These are phyloP conservation scores for Chloroceryle amazona DNA, from an alignment of 2,797 vertebrate species.

Conservation along the genomic window DNA sequence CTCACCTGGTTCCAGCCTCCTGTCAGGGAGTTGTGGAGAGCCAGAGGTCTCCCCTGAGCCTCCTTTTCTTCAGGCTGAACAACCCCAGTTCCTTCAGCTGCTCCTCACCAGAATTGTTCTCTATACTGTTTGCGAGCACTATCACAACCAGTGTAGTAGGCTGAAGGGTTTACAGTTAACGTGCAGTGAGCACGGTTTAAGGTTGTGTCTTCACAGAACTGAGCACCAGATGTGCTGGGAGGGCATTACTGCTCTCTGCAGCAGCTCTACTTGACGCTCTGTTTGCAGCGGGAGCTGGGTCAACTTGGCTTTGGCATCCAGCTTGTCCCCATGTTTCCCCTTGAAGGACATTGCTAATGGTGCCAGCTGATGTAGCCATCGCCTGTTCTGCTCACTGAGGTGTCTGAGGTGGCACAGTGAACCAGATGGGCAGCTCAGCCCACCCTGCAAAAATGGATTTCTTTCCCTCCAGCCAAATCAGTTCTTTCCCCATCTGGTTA, in stretches of 20 bases:
- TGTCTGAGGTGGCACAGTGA: neutral
- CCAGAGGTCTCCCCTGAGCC: too few species aligned
- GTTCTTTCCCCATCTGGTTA: constrained; percentile 58
- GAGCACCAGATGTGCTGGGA: neutral
- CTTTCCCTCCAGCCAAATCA: constrained; percentile 26
- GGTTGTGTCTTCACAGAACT: neutral
- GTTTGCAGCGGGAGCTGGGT: neutral
- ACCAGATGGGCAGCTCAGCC: constrained; percentile 39
- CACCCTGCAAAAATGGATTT: constrained; percentile 23
- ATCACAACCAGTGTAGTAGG: too few species aligned
- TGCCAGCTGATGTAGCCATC: neutral
- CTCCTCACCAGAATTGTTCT: too few species aligned
- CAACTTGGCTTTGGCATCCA: neutral
- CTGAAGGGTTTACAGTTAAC: too few species aligned
- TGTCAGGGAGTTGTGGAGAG: too few species aligned
- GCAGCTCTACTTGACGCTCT: neutral
- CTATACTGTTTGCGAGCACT: too few species aligned
- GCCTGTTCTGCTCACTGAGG: accelerated
- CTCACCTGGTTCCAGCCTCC: too few species aligned
- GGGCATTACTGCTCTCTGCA: neutral
- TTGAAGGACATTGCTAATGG: neutral
- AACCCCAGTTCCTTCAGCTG: too few species aligned
- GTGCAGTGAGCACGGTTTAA: too few species aligned
- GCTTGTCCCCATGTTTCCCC: neutral
- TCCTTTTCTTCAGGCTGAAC: too few species aligned